A percentile compares a stretch with the other conserved stretches of the same genome.
These are phyloP conservation scores for Parascotia fuliginaria DNA, from an alignment of 2,888 invertebrate genomes.

Conservation along the genomic window DNA sequence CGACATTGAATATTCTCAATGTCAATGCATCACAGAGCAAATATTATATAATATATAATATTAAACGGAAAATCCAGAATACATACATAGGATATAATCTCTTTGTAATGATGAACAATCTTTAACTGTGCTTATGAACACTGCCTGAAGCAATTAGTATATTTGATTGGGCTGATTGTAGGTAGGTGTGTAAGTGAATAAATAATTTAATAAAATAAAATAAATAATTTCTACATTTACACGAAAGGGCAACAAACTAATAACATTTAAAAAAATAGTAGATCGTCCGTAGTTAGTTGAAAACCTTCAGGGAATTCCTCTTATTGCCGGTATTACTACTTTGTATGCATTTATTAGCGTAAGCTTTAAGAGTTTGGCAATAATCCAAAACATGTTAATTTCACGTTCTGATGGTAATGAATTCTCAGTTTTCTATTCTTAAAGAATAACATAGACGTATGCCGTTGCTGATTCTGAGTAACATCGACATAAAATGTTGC, in stretches of 20 bases:
- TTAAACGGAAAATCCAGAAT: background rate
- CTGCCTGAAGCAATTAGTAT: too few relatives aligned
- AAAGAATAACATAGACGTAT: constrained; percentile 26
- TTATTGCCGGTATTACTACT: constrained; percentile 5
- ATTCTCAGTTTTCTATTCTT: constrained; percentile 28
- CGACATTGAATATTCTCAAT: constrained; percentile 10
- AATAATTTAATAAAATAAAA: too few relatives aligned
- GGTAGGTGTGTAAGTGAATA: too few relatives aligned
- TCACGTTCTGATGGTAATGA: constrained; percentile 33
- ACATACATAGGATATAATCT: too few relatives aligned
- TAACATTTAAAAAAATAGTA: constrained; percentile 10
- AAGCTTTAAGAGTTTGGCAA: constrained; percentile 24
- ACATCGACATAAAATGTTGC: background rate
- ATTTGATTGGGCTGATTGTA: too few relatives aligned
- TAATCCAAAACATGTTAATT: constrained; percentile 30
- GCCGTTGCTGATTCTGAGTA: constrained; percentile 10
- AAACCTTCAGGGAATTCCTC: constrained; percentile 31
- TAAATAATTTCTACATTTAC: too few relatives aligned
- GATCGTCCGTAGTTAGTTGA: constrained; percentile 11
- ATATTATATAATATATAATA: background rate
- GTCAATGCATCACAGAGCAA: constrained; percentile 2
- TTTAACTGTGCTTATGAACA: too few relatives aligned
- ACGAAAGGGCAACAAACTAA: background rate
- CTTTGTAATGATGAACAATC: too few relatives aligned
- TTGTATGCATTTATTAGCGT: constrained; percentile 8